These are phyloP conservation scores for Coregonus sp. DNA, from an alignment of 2,797 vertebrate species.

Conservation along the genomic window DNA sequence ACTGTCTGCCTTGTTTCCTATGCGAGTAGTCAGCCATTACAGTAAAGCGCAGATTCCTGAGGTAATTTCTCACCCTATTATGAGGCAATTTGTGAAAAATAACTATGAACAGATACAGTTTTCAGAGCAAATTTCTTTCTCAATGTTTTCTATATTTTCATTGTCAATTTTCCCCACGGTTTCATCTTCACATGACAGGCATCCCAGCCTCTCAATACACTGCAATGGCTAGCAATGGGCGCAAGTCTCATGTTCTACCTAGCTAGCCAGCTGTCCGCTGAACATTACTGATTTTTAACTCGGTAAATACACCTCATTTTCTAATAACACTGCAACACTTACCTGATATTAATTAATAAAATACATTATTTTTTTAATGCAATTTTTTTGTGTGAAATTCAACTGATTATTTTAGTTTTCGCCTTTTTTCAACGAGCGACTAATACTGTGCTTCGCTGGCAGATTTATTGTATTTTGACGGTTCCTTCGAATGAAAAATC, in stretches of 20 bases:
- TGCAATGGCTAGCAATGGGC: slow-evolving; percentile 66
- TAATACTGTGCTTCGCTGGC: slow-evolving; percentile 38
- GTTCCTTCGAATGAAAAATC: slow-evolving; percentile 29
- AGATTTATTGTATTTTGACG: slow-evolving; percentile 45
- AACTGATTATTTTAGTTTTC: slow-evolving; percentile 48
- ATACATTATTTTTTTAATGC: slow-evolving; percentile 61
- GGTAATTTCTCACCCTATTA: slow-evolving; percentile 7
- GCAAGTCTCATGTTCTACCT: slow-evolving; percentile 63
- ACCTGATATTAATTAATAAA: slow-evolving; percentile 55
- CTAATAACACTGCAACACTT: slow-evolving; percentile 44
- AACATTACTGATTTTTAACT: slow-evolving; percentile 66
- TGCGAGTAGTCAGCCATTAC: slow-evolving; percentile 97
- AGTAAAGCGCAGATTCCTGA: slow-evolving; percentile 80
- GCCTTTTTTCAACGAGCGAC: slow-evolving; percentile 50
- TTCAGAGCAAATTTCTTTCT: slow-evolving; percentile 48
- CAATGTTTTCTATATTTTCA: slow-evolving; percentile 38
- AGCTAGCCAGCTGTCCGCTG: slow-evolving; percentile 54
- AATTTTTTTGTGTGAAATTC: background rate
- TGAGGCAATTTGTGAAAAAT: slow-evolving; percentile 22
- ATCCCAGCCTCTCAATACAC: slow-evolving; percentile 72
- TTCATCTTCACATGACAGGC: slow-evolving; percentile 71
- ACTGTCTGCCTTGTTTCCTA: slow-evolving; percentile 87
- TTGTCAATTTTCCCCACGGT: slow-evolving; percentile 40
- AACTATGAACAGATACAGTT: slow-evolving; percentile 29
- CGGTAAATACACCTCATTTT: slow-evolving; percentile 51